Base-by-base conservation (phyloP, 2,888 invertebrate species). In the Noctua janthina region DNA sequence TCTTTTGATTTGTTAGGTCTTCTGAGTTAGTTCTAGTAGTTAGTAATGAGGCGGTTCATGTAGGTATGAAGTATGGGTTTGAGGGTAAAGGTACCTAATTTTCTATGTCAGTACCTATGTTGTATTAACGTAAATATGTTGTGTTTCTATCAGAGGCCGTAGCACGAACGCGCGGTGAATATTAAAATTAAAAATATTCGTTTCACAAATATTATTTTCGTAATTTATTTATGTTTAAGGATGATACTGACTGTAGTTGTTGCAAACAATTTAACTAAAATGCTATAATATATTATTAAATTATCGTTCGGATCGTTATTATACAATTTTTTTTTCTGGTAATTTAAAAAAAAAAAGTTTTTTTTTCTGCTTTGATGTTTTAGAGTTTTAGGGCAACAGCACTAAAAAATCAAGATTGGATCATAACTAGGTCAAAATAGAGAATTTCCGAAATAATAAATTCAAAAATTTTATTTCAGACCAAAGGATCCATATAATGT, bases 1-100 rank as follows among this genome's bases (percentile, higher is more conserved):
- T 62, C 66, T 54, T 46, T 49, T 75, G 81, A 84, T 85, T 87
- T 84, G 85, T 86, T 51, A 59, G 66, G 59, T 77, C 56, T 74
- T 71, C 29, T 74, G 15, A 54, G 76, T 70, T 77, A 71, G 62
- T 67, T 62, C 51, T 69, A 35, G 23, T 49, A 66, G 71, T 64
- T 72, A 75, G 39, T 74, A 72, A 46, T 71, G 46, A 4, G n/a
- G 15, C 67, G 29, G 43, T 67, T 59, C 67, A 49, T 71, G 51
- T 68, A 35, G 51, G 74, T n/a, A 51, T 85, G 75, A 59, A 46
- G 13, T n/a, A 82, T 74, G 64, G 62, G 0, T 62, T 54, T 13
- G 5, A 15, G 35, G 17, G 62, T 4, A 4, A 54, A 39, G 23
- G 23, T 11, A 17, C 62, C 10, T 77, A 49, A 64, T 29, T 46